Evolutionary conservation across 2,888 invertebrate genomes (phyloP).

Genomic region (Agapostemon virescens): DNA sequence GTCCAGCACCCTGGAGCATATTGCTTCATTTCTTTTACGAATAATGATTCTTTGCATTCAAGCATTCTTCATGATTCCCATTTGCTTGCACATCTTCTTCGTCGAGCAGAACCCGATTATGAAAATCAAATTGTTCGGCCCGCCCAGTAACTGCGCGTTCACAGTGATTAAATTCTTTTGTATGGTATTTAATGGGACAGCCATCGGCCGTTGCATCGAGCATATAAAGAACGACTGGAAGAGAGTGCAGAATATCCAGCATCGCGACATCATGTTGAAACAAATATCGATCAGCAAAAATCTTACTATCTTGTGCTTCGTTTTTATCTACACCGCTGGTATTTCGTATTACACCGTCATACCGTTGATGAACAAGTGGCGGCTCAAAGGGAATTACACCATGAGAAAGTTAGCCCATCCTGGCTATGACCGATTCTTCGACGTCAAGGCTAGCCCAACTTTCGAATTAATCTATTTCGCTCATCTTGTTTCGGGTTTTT

Average conservation of each 20-base stretch:
- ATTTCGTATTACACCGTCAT: constrained; percentile 40
- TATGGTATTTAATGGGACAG: constrained; percentile 40
- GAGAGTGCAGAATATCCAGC: constrained; percentile 24
- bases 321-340: constrained; percentile 48
- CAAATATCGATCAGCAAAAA: constrained; percentile 60
- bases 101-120: constrained; percentile 12
- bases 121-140: constrained; percentile 59
- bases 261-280: constrained; percentile 38
- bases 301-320: constrained; percentile 41
- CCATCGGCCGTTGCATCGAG: constrained; percentile 58
- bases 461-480: constrained; percentile 56
- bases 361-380: constrained; percentile 18
- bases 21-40: constrained; percentile 1
- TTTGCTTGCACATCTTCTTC: constrained; percentile 15
- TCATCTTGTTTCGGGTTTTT: constrained; percentile 31
- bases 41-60: background rate
- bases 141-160: constrained; percentile 45
- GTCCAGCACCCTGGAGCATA: constrained; percentile 16
- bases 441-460: constrained; percentile 49
- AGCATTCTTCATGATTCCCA: constrained; percentile 28
- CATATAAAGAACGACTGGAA: constrained; percentile 67
- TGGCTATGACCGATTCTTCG: constrained; percentile 50
- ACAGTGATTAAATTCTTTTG: constrained; percentile 60
- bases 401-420: constrained; percentile 55
- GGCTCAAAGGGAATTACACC: constrained; percentile 42